A percentile compares a stretch with the other conserved stretches of the same genome.
Conservation (phyloP, 2,888 invertebrate species). For the Drosophila pseudotalamancana region DNA sequence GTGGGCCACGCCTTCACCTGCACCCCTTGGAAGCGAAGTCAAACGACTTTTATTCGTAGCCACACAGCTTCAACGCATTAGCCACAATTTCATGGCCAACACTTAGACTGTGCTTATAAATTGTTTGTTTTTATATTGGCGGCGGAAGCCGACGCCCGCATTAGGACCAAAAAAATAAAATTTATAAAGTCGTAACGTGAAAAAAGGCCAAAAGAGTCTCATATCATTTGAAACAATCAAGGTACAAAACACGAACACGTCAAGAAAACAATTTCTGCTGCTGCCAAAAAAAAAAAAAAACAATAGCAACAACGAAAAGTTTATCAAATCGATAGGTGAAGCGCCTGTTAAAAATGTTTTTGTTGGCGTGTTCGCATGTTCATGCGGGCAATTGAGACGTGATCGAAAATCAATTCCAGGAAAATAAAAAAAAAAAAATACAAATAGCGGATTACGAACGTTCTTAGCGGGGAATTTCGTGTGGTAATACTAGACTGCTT, state of each 20-base stretch:
- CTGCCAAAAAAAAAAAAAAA: conserved; percentile 23
- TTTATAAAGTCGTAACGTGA: conserved; percentile 29
- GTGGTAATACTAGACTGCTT: conserved; percentile 6
- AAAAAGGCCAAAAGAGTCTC: conserved; percentile 53
- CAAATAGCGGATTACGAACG: conserved; percentile 25
- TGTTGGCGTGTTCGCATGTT: conserved; percentile 41
- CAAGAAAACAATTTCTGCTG: conserved; percentile 32
- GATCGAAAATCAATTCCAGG: conserved; percentile 20
- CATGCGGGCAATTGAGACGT: conserved; percentile 39
- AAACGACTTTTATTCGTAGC: conserved; percentile 55
- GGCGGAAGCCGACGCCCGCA: conserved; percentile 53
- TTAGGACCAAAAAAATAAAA: conserved; percentile 36
- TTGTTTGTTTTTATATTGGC: conserved; percentile 33
- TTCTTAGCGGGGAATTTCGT: conserved; percentile 12
- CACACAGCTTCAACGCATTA: conserved; percentile 26
- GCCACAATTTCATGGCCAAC: conserved; percentile 63
- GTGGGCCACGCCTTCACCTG: conserved; percentile 27
- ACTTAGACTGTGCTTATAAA: conserved; percentile 43
- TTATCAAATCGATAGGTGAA: conserved; percentile 65
- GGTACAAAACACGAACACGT: conserved; percentile 22
- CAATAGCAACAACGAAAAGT: not conserved
- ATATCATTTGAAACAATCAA: conserved; percentile 60
- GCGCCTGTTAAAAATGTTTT: conserved; percentile 37
- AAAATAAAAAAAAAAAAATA: not conserved
- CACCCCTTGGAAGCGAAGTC: conserved; percentile 30